A percentile compares a stretch with the other conserved stretches of the same genome.
phyloP scores from a whole-genome alignment of 30 jellyfish, hydroid and myxozoan genomes.

The Aurelia sp. region DNA sequence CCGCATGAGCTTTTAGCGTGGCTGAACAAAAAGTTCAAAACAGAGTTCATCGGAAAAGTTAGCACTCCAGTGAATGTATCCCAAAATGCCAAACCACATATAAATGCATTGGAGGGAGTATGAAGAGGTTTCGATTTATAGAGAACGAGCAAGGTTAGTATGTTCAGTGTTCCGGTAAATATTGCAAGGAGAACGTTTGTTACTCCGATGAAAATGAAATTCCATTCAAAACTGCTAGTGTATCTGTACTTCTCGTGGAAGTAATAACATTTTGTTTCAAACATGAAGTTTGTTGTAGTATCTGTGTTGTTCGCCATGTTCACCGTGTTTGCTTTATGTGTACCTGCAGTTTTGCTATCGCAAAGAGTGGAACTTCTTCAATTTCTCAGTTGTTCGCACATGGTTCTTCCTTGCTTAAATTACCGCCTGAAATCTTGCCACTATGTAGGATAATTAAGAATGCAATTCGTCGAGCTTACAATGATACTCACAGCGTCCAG shows the following conservation, averaged over 20 bases:
- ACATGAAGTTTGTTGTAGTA: constrained; percentile 7
- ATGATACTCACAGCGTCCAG: too few relatives aligned
- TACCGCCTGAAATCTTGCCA: too few relatives aligned
- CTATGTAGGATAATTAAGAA: too few relatives aligned
- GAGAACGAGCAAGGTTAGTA: constrained; percentile 32
- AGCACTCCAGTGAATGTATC: constrained; percentile 49
- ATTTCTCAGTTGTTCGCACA: too few relatives aligned
- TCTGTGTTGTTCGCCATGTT: not conserved
- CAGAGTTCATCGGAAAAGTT: constrained; percentile 63
- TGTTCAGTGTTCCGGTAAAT: constrained; percentile 35
- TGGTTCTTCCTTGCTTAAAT: too few relatives aligned
- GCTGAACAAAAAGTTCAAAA: constrained; percentile 46
- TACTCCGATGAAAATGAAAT: constrained; percentile 44
- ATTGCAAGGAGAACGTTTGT: constrained; percentile 31
- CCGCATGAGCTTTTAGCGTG: constrained; percentile 53
- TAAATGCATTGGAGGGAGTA: constrained; percentile 55
- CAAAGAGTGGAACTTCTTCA: too few relatives aligned
- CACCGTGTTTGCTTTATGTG: too few relatives aligned
- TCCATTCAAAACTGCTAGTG: constrained; percentile 46
- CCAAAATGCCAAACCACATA: constrained; percentile 59
- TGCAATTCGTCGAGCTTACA: too few relatives aligned
- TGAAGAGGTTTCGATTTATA: constrained; percentile 47
- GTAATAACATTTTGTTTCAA: constrained; percentile 44
- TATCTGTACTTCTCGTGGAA: constrained; percentile 47
- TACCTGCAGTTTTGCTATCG: too few relatives aligned